phyloP scores from a whole-genome alignment of 2,797 vertebrate species.

The Phataginus tricuspis region DNA sequence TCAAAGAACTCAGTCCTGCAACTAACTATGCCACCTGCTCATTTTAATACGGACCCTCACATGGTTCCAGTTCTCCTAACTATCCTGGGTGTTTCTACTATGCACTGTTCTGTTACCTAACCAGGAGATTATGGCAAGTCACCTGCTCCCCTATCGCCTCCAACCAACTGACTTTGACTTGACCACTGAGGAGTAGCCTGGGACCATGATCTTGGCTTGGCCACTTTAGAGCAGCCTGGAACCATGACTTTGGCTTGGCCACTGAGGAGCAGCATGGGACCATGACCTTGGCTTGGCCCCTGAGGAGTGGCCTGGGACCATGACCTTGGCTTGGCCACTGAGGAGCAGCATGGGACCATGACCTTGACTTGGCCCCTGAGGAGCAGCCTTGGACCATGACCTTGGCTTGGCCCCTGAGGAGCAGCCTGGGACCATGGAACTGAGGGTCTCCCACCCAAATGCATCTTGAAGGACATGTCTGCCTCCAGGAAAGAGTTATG shows the following conservation, averaged over 20 bases:
- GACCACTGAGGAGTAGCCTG: not conserved
- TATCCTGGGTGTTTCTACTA: not conserved
- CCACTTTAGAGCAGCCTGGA: not conserved
- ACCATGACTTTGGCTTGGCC: not conserved
- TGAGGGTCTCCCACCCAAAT: not conserved
- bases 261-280: not conserved
- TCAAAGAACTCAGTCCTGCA: not conserved
- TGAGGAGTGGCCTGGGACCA: not conserved
- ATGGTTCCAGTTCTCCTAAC: accelerated
- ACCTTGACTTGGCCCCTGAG: not conserved
- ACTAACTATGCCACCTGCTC: too few relatives aligned
- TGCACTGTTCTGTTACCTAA: not conserved
- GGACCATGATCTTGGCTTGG: not conserved
- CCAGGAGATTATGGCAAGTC: not conserved
- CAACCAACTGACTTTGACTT: not conserved
- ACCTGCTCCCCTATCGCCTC: not conserved
- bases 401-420: not conserved
- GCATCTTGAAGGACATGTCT: not conserved
- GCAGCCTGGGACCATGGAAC: not conserved
- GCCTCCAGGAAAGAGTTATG: not conserved
- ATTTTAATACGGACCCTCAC: accelerated
- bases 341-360: not conserved
- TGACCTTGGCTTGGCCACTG: not conserved
- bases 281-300: not conserved
- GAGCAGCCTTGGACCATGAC: not conserved